Base-by-base conservation (phyloP, 2,113 vertebrate genomes). In the Pagrus major region DNA sequence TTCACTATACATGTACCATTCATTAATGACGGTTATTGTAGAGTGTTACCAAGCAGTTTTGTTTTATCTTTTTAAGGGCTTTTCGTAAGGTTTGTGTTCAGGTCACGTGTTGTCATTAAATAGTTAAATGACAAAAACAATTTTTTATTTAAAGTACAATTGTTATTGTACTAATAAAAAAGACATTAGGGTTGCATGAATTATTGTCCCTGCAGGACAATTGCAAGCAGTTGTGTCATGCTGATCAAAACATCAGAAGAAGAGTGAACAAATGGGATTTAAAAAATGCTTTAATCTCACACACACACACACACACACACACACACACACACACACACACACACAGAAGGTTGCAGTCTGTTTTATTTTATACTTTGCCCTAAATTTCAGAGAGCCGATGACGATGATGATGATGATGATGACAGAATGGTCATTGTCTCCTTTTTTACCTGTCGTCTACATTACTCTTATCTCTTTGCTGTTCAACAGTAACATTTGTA, bases 381-480 rank as follows among this genome's bases (percentile, higher is more conserved):
- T 23, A 59, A 54, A 54, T 58, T 21, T 58, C 41, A 59, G 6
- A 42, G 29, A 58, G 27, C 5, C 9, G 29, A 58, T 46, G 44
- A 29, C 41, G 51, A 31, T 42, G 47, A 21, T 68, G 42, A 67
- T 29, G 31, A 10, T 42, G n/a, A 3, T n/a, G n/a, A n/a, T n/a
- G n/a, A n/a, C n/a, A 33, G 33, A 68, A 49, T 49, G 27, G 9
- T 58, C 35, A 71, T 49, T 25, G 46, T 63, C 15, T 23, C 47
- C 0, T 37, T 59, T n/a, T 54, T 44, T 49, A 27, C 37, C 64
- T 60, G 47, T 47, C n/a, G 21, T 67, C 54, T 41, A 39, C 51
- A 29, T 52, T 63, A 52, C 14, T 35, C 73, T 58, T 66, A 72
- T 76, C 33, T 52, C 31, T 81, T 73, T 80, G 10, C 44, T 47